A percentile compares a stretch with the other conserved stretches of the same genome.
These are phyloP conservation scores for Leptestheria dahalacensis DNA, from an alignment of 1,140 invertebrate species.

Conservation along the genomic window DNA sequence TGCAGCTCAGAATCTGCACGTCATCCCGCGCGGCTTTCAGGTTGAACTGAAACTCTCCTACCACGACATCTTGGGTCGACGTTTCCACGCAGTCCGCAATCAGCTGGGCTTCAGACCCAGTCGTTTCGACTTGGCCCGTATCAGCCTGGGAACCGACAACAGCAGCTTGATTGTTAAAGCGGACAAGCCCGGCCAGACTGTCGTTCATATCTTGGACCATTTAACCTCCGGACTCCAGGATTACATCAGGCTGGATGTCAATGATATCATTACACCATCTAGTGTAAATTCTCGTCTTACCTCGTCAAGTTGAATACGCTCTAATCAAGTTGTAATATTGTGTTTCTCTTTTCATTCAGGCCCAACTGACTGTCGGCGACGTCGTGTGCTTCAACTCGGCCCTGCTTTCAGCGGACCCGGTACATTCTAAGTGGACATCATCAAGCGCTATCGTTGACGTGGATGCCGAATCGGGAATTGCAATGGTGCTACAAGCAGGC, in stretches of 20 bases:
- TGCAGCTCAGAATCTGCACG: conserved; percentile 21
- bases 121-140: conserved; percentile 32
- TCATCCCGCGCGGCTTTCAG: conserved; percentile 31
- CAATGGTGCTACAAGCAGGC: conserved; percentile 14
- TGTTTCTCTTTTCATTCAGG: conserved; percentile 1
- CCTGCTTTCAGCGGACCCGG: conserved; percentile 8
- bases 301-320: not conserved
- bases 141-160: conserved; percentile 23
- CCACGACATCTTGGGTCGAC: conserved; percentile 33
- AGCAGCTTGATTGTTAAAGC: conserved; percentile 25
- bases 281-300: conserved; percentile 9
- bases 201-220: conserved; percentile 31
- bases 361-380: conserved; percentile 13
- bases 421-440: conserved; percentile 14
- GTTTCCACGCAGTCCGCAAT: conserved; percentile 29
- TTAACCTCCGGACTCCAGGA: conserved; percentile 26
- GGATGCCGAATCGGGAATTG: conserved; percentile 14
- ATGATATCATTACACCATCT: conserved; percentile 27
- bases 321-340: conserved; percentile 4
- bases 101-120: conserved; percentile 28
- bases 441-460: conserved; percentile 7
- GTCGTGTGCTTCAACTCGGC: conserved; percentile 19
- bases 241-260: conserved; percentile 29
- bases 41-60: conserved; percentile 28
- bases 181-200: conserved; percentile 29